phyloP scores from a whole-genome alignment of 2,888 invertebrate species.

The Spodoptera picta region DNA sequence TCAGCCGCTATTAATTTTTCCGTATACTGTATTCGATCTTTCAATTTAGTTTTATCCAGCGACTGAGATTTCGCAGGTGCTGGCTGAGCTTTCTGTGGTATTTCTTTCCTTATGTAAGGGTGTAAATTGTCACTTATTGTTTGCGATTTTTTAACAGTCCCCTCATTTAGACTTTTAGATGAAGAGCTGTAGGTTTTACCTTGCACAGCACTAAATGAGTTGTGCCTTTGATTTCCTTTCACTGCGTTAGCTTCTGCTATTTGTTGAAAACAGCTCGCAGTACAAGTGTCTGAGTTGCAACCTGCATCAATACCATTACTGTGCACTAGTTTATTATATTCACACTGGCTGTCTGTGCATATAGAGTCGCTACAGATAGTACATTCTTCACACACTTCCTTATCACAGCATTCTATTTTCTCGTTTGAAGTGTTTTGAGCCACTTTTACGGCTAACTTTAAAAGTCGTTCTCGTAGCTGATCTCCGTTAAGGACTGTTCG shows the following conservation, averaged over 20 bases:
- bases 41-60: conserved; percentile 75
- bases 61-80: conserved; percentile 66
- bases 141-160: conserved; percentile 83
- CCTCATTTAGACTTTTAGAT: conserved; percentile 72
- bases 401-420: conserved; percentile 87
- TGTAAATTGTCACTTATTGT: conserved; percentile 84
- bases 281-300: conserved; percentile 83
- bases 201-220: conserved; percentile 84
- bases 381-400: conserved; percentile 85
- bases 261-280: conserved; percentile 81
- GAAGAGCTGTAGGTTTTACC: conserved; percentile 76
- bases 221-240: conserved; percentile 82
- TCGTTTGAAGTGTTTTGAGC: conserved; percentile 81
- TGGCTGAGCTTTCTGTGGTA: conserved; percentile 69
- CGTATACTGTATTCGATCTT: conserved; percentile 85
- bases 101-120: conserved; percentile 87
- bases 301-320: conserved; percentile 81
- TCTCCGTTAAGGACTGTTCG: conserved; percentile 89
- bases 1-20: conserved; percentile 85
- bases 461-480: conserved; percentile 90
- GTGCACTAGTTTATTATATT: conserved; percentile 84
- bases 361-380: conserved; percentile 86
- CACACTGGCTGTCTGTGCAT: conserved; percentile 86
- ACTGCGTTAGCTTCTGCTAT: conserved; percentile 70
- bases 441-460: conserved; percentile 89